A percentile compares a stretch with the other conserved stretches of the same genome.
Conservation (phyloP, 2,888 invertebrate genomes). For the Sclerodermus sp. region DNA sequence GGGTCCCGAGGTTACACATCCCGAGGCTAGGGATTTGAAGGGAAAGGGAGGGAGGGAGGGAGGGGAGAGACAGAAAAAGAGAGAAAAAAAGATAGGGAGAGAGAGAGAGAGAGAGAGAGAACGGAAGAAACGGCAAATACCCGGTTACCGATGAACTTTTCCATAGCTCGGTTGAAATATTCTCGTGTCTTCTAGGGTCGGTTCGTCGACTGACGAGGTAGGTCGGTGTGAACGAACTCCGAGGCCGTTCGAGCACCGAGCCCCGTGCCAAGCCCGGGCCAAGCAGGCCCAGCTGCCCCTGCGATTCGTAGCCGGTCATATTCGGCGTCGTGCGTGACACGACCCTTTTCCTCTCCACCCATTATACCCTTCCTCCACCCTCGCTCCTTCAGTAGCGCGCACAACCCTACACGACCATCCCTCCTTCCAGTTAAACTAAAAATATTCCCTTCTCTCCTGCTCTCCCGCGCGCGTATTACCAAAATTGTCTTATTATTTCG, state of each 20-base stretch:
- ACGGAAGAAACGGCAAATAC: constrained; percentile 11
- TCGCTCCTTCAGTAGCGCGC: constrained; percentile 1
- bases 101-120: too few relatives aligned
- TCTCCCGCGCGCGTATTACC: too few relatives aligned
- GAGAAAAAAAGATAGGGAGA: too few relatives aligned
- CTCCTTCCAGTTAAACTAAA: too few relatives aligned
- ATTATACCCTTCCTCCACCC: constrained; percentile 10
- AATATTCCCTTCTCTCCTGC: too few relatives aligned
- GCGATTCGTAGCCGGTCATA: constrained; percentile 15
- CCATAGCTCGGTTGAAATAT: constrained; percentile 25
- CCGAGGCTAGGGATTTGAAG: too few relatives aligned
- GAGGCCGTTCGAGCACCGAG: constrained; percentile 11
- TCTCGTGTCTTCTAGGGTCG: constrained; percentile 27
- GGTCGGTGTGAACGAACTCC: constrained; percentile 46
- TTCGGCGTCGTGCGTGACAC: constrained; percentile 39
- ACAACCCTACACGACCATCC: too few relatives aligned
- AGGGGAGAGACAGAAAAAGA: constrained; percentile 13
- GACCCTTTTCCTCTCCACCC: constrained; percentile 9
- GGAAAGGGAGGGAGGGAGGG: too few relatives aligned
- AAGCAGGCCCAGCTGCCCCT: constrained; percentile 8
- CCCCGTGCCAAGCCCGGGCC: neutral
- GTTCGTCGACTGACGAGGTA: constrained; percentile 32
- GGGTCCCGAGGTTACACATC: too few relatives aligned
- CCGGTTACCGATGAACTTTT: too few relatives aligned
- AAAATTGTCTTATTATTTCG: too few relatives aligned